These are phyloP conservation scores for Listrodromus nycthemerus DNA, from an alignment of 2,888 invertebrate genomes.

Conservation along the genomic window DNA sequence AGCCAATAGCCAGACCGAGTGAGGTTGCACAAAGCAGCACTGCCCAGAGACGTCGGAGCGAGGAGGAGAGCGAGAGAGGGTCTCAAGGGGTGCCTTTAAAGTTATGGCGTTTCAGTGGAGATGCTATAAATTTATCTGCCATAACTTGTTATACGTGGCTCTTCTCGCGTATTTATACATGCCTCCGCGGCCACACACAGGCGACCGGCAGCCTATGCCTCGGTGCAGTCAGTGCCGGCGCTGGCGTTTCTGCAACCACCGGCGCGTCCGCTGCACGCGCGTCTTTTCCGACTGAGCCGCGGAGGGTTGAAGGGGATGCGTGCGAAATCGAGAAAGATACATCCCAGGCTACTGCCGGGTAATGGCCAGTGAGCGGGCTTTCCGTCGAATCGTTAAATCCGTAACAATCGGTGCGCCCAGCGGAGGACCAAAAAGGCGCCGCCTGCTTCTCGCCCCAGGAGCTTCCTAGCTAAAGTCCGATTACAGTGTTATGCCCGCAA, in stretches of 20 bases:
- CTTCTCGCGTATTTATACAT: slow-evolving; percentile 84
- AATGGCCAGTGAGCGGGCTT: slow-evolving; percentile 43
- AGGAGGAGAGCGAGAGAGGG: slow-evolving; percentile 51
- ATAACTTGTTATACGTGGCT: slow-evolving; percentile 84
- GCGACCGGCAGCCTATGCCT: slow-evolving; percentile 35
- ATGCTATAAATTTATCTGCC: slow-evolving; percentile 85
- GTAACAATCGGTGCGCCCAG: slow-evolving; percentile 60
- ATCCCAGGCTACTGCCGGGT: slow-evolving; percentile 14
- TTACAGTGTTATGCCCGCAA: slow-evolving; percentile 1
- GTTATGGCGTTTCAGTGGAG: slow-evolving; percentile 84
- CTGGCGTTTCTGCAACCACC: slow-evolving; percentile 41
- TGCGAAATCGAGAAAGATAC: slow-evolving; percentile 6
- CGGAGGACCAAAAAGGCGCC: slow-evolving; percentile 50
- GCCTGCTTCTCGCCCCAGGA: slow-evolving; percentile 35
- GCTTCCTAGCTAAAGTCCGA: background rate
- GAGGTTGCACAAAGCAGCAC: slow-evolving; percentile 61
- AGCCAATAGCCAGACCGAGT: slow-evolving; percentile 77
- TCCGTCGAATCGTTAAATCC: slow-evolving; percentile 65
- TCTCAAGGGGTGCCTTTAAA: slow-evolving; percentile 71
- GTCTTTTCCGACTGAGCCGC: background rate
- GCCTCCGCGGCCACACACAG: slow-evolving; percentile 82
- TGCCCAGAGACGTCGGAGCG: slow-evolving; percentile 33
- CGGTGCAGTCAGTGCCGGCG: slow-evolving; percentile 13
- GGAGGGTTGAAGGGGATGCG: slow-evolving; percentile 1
- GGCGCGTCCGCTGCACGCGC: background rate